Percentiles rank a stretch among this genome's conserved stretches.
These are phyloP conservation scores for Lucilia cuprina DNA, from an alignment of 1,140 invertebrate species.

Conservation along the genomic window DNA sequence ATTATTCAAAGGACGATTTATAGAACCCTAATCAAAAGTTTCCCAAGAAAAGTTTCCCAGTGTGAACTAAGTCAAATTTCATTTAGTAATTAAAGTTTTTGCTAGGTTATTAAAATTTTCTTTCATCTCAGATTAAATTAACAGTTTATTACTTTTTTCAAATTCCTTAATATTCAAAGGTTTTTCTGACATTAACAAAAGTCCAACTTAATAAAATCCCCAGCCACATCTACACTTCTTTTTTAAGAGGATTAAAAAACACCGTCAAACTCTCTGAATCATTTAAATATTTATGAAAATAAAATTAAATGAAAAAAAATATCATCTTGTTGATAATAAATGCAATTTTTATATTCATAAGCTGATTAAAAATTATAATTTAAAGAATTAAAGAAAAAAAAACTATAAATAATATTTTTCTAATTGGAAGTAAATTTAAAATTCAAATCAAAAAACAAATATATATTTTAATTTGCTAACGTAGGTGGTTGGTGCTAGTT, in stretches of 20 bases:
- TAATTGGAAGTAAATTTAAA: neutral
- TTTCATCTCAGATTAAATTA: too few relatives aligned
- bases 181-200: too few relatives aligned
- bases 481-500: neutral
- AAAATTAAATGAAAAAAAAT: neutral
- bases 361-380: neutral
- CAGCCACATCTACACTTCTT: neutral
- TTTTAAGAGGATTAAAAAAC: slow-evolving; percentile 4
- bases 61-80: too few relatives aligned
- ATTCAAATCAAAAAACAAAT: neutral
- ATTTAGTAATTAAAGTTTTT: too few relatives aligned
- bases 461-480: neutral
- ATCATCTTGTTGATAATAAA: slow-evolving; percentile 15
- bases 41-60: too few relatives aligned
- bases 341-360: neutral
- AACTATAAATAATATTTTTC: neutral
- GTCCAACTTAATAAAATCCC: too few relatives aligned
- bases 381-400: neutral
- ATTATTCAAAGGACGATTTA: too few relatives aligned
- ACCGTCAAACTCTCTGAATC: neutral
- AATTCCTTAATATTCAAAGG: too few relatives aligned
- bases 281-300: neutral
- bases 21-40: too few relatives aligned
- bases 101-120: too few relatives aligned
- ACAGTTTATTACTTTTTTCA: too few relatives aligned